phyloP scores from a whole-genome alignment of 1,140 invertebrate genomes.

The Drosophila cardini region DNA sequence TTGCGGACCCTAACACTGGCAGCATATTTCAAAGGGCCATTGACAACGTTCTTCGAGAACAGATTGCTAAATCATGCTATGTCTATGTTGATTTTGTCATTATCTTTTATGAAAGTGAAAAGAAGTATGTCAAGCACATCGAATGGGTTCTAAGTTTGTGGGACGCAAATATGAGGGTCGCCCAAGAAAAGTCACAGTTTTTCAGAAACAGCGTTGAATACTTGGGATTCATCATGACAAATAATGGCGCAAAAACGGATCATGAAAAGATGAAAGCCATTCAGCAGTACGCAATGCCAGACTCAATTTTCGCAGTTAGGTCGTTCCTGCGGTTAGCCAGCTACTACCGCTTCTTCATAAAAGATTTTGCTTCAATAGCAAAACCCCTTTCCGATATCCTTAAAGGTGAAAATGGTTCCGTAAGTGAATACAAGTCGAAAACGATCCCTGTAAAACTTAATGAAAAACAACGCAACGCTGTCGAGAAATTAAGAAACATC shows the following conservation, averaged over 20 bases:
- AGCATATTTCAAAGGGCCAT: too few relatives aligned
- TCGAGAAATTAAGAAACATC: too few relatives aligned
- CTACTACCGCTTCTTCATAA: too few relatives aligned
- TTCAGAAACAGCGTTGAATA: neutral
- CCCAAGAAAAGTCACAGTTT: neutral
- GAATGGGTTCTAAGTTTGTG: neutral
- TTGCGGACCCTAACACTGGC: too few relatives aligned
- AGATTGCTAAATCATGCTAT: too few relatives aligned
- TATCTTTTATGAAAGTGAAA: neutral
- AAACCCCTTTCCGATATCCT: neutral
- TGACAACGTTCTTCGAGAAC: too few relatives aligned
- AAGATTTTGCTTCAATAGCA: neutral
- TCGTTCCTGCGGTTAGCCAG: too few relatives aligned
- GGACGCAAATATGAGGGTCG: neutral
- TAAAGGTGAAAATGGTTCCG: constrained; percentile 47
- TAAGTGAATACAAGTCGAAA: constrained; percentile 1
- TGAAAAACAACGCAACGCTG: neutral
- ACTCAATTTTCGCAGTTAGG: too few relatives aligned
- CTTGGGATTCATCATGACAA: constrained; percentile 2
- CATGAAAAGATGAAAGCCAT: constrained; percentile 3
- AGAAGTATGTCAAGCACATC: neutral
- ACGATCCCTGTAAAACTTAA: too few relatives aligned
- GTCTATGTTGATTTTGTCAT: too few relatives aligned
- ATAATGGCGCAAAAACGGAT: too few relatives aligned
- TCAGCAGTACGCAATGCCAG: too few relatives aligned